Evolutionary conservation across 2,113 vertebrate species (phyloP).

Genomic region (Tragulus kanchil): DNA sequence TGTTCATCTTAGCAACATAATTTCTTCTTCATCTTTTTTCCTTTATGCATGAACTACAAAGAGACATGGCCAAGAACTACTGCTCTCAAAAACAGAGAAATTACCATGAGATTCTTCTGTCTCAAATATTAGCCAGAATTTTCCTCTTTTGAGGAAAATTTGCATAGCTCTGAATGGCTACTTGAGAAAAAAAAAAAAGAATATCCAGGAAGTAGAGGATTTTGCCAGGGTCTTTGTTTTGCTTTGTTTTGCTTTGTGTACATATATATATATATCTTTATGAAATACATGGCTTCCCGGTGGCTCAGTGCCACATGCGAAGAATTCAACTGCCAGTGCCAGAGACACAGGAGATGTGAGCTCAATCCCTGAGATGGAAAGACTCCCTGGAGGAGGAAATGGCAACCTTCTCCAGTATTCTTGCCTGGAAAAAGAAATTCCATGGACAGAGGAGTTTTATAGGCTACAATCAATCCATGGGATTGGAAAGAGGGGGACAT

Average conservation of each 20-base stretch:
- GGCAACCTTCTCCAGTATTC: no score
- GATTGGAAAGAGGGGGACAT: no score
- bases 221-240: not conserved
- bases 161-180: not conserved
- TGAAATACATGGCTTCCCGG: no score
- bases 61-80: not conserved
- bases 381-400: no score
- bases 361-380: no score
- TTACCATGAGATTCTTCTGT: not conserved
- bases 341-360: no score
- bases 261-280: no score
- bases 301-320: no score
- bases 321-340: no score
- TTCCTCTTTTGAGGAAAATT: not conserved
- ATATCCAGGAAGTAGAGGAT: not conserved
- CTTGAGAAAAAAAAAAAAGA: not conserved
- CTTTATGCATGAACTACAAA: not conserved
- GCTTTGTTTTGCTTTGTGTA: not conserved
- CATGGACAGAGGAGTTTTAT: no score
- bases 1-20: not conserved
- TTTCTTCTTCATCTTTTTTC: not conserved
- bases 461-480: no score
- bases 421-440: no score
- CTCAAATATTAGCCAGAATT: not conserved
- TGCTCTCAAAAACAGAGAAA: not conserved